phyloP scores from a whole-genome alignment of 2,888 invertebrate species.

The Agriopis aurantiaria region DNA sequence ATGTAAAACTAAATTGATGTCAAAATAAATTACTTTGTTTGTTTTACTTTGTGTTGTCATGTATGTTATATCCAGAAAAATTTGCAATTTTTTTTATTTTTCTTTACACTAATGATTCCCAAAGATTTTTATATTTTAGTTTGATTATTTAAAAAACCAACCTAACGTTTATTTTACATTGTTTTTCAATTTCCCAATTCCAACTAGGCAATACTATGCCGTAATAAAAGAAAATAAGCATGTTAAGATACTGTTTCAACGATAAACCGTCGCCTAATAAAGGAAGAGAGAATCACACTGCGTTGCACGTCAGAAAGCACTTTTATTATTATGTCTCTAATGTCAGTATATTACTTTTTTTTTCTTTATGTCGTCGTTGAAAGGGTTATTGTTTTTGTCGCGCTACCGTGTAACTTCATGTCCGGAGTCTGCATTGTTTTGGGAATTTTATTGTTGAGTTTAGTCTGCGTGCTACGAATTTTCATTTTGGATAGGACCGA shows the following conservation, averaged over 20 bases:
- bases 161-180: too few relatives aligned
- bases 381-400: slow-evolving; percentile 55
- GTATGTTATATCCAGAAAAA: too few relatives aligned
- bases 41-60: too few relatives aligned
- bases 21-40: too few relatives aligned
- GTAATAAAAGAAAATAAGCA: neutral
- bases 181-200: too few relatives aligned
- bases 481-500: neutral
- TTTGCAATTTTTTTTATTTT: too few relatives aligned
- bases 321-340: slow-evolving; percentile 80
- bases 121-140: too few relatives aligned
- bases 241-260: slow-evolving; percentile 16
- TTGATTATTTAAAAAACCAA: too few relatives aligned
- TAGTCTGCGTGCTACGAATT: neutral
- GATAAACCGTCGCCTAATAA: slow-evolving; percentile 70
- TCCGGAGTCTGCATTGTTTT: slow-evolving; percentile 3
- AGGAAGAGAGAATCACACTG: slow-evolving; percentile 70
- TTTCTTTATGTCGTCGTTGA: slow-evolving; percentile 43
- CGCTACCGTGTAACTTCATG: slow-evolving; percentile 33
- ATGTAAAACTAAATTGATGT: too few relatives aligned
- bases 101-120: too few relatives aligned
- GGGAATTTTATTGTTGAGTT: neutral
- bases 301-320: slow-evolving; percentile 63
- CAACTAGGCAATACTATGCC: too few relatives aligned
- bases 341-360: slow-evolving; percentile 66